Evolutionary conservation across 2,113 vertebrate species (phyloP).

Genomic region (Probosciger aterrimus): DNA sequence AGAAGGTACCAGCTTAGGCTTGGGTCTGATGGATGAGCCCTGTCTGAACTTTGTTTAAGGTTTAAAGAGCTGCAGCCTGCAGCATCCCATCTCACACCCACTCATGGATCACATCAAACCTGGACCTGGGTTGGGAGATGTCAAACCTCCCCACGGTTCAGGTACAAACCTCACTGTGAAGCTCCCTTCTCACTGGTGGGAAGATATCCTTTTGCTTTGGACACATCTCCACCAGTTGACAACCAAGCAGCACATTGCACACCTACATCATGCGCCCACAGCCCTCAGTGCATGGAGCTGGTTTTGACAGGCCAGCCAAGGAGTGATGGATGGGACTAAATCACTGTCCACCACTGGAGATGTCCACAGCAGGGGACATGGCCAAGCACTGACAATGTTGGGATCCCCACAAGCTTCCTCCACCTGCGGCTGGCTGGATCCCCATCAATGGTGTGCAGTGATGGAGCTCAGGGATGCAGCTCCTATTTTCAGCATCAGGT

Average conservation of each 20-base stretch:
- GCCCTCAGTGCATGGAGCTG: neutral
- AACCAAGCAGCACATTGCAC: neutral
- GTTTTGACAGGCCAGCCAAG: neutral
- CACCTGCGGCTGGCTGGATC: accelerated
- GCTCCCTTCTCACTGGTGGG: neutral
- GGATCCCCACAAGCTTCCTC: neutral
- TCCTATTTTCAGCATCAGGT: accelerated
- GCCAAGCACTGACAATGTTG: neutral
- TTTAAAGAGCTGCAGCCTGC: neutral
- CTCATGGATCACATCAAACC: accelerated
- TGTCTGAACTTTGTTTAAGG: no score
- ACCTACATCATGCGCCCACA: neutral
- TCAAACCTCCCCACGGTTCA: accelerated
- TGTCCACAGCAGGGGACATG: no score
- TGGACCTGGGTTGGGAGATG: neutral
- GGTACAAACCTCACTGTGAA: neutral
- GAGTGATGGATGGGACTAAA: neutral
- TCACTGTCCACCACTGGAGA: neutral
- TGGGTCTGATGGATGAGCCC: accelerated
- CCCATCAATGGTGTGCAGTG: accelerated
- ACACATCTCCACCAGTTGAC: neutral
- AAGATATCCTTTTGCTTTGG: neutral
- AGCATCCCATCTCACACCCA: accelerated
- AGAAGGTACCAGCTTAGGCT: neutral
- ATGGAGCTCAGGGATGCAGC: neutral